Evolutionary conservation across 2,113 vertebrate species (phyloP), one percentile per base, ranked within the genome.

Genomic region (Calidris pygmaea): DNA sequence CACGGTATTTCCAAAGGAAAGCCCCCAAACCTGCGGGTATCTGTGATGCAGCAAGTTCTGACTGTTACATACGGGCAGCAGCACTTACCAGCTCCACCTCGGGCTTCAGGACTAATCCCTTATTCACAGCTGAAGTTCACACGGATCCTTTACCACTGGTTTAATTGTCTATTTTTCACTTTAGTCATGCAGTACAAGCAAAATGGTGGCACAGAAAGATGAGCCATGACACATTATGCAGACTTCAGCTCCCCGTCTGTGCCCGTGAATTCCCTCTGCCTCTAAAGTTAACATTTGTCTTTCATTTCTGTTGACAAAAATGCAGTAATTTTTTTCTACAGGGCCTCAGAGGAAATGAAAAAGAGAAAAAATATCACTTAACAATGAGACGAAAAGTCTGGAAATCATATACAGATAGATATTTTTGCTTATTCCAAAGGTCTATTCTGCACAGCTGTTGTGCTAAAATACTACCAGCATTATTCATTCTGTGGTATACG

Each of bases 291-390:
- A 34, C 55, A 79, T 95, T 93, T 68, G 63, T 90, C 71, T 88
- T 93, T 87, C 73, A 81, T 76, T 67, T 63, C 80, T 90, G 82
- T 90, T 92, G 93, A 93, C 89, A 88, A 89, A 93, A 94, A 85
- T 12, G 14, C 30, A 16, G 15, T 83, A 15, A 5, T 85, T 92
- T 96, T 87, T 95, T 90, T 84, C 55, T 52, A 73, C 85, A 21
- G n/a, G 32, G 55, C 30, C 71, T 83, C 81, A 55, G 68, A 95
- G 86, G 83, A 93, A 91, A 93, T 53, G 91, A 79, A 91, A 87
- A 89, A 77, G 67, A 76, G 56, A 74, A 32, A 73, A 96, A 94
- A 95, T 71, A 60, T 32, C 62, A 74, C 41, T 68, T 75, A 73
- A 82, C 48, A 86, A 70, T 45, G 74, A 94, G 74, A 68, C 37